Conservation (phyloP, 2,888 invertebrate species). For the Hydroisotoma schaefferi region DNA sequence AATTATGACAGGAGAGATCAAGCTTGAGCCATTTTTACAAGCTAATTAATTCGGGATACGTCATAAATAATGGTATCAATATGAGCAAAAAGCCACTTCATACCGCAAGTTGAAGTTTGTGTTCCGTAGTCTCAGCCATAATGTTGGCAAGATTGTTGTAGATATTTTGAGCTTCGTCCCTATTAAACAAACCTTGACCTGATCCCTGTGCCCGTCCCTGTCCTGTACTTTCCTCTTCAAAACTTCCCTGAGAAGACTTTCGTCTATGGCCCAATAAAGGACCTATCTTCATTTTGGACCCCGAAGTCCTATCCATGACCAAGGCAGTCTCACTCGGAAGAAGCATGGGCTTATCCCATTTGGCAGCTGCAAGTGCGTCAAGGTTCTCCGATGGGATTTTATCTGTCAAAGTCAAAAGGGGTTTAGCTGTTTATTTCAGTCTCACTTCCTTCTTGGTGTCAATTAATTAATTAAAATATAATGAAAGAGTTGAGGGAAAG, state of each 20-base stretch:
- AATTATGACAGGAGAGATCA: not conserved
- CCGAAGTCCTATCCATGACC: no score
- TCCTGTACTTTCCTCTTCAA: not conserved
- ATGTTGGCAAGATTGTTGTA: conserved; percentile 33
- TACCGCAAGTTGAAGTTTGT: conserved; percentile 24
- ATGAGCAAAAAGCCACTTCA: not conserved
- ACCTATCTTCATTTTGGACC: no score
- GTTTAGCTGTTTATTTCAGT: no score
- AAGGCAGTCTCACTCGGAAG: conserved; percentile 22
- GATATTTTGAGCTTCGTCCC: conserved; percentile 22
- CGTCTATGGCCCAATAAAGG: no score
- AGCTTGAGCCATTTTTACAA: no score
- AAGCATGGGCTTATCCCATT: conserved; percentile 26
- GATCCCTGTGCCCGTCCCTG: no score
- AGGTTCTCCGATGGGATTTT: conserved; percentile 38
- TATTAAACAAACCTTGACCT: no score
- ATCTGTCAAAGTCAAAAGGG: conserved; percentile 22
- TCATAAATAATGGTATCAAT: not conserved
- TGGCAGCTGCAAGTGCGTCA: conserved; percentile 31
- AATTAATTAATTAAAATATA: not conserved
- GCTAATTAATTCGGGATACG: no score
- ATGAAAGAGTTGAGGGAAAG: not conserved
- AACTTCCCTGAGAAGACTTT: not conserved
- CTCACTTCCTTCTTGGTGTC: not conserved
- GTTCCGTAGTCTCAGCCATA: conserved; percentile 20